These are phyloP conservation scores for Bruchidius siliquastri DNA, from an alignment of 2,888 invertebrate species.

Conservation along the genomic window DNA sequence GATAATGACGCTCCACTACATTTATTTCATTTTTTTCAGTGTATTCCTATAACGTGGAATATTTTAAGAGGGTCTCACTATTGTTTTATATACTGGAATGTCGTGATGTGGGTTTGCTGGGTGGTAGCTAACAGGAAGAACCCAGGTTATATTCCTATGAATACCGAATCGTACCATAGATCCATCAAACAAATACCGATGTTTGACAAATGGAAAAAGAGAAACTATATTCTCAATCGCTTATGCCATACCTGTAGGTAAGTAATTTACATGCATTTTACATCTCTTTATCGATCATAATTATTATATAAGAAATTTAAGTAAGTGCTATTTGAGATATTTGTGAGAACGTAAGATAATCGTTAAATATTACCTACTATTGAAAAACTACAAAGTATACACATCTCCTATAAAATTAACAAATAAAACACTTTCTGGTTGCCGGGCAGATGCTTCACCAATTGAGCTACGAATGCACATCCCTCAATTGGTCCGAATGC, in stretches of 20 bases:
- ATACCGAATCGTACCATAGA: conserved; percentile 84
- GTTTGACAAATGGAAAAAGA: conserved; percentile 88
- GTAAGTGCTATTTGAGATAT: too few species aligned
- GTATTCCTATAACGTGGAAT: conserved; percentile 88
- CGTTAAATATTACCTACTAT: too few species aligned
- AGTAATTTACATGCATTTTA: not conserved
- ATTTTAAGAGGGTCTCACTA: conserved; percentile 80
- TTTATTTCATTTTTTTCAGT: conserved; percentile 59
- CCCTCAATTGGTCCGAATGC: too few species aligned
- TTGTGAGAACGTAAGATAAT: too few species aligned
- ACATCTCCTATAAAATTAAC: too few species aligned
- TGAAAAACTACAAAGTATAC: too few species aligned
- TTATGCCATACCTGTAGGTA: conserved; percentile 82
- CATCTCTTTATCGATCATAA: too few species aligned
- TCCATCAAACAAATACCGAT: conserved; percentile 90
- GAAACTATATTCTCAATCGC: conserved; percentile 73
- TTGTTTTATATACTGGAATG: conserved; percentile 86
- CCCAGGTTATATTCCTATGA: conserved; percentile 84
- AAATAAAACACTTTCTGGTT: too few species aligned
- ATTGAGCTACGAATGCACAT: too few species aligned
- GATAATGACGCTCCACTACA: too few species aligned
- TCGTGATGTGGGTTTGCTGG: conserved; percentile 91
- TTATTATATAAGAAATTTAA: too few species aligned
- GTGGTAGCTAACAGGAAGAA: conserved; percentile 83
- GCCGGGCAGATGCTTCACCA: too few species aligned